Evolutionary conservation across 2,797 vertebrate genomes (phyloP).

Genomic region (Falco peregrinus): DNA sequence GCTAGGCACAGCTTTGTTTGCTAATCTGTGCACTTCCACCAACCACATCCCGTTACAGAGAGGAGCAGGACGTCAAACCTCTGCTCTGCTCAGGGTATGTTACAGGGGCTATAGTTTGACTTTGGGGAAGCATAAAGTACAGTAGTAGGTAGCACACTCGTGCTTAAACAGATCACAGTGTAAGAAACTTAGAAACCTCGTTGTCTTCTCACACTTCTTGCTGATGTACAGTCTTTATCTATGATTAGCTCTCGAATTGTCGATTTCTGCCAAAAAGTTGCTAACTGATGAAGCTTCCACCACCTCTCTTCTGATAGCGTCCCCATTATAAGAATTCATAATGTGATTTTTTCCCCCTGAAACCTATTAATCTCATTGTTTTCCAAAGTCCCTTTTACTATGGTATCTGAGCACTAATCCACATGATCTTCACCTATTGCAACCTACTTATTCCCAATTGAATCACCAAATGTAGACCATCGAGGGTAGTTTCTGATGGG

Average conservation of each 20-base stretch:
- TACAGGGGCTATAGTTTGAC: background rate
- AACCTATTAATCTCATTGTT: background rate
- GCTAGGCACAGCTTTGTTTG: constrained; percentile 9
- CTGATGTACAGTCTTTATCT: background rate
- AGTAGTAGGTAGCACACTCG: background rate
- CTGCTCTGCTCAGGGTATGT: background rate
- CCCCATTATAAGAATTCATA: background rate
- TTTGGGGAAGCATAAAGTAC: background rate
- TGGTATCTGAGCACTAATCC: background rate
- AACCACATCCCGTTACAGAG: background rate
- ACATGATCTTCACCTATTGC: background rate
- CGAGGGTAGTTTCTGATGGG: background rate
- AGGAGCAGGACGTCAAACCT: background rate
- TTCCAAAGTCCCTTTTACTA: background rate
- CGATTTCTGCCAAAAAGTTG: background rate
- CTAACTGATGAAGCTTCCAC: background rate
- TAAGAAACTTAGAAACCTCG: background rate
- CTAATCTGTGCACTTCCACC: constrained; percentile 25
- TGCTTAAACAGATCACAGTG: background rate
- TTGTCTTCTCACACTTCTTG: background rate
- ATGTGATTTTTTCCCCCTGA: background rate
- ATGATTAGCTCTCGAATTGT: background rate
- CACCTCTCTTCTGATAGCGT: background rate
- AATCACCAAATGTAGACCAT: background rate
- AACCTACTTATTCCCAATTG: background rate